phyloP scores from a whole-genome alignment of 1,140 invertebrate species.

The Ceratosolen fusciceps region DNA sequence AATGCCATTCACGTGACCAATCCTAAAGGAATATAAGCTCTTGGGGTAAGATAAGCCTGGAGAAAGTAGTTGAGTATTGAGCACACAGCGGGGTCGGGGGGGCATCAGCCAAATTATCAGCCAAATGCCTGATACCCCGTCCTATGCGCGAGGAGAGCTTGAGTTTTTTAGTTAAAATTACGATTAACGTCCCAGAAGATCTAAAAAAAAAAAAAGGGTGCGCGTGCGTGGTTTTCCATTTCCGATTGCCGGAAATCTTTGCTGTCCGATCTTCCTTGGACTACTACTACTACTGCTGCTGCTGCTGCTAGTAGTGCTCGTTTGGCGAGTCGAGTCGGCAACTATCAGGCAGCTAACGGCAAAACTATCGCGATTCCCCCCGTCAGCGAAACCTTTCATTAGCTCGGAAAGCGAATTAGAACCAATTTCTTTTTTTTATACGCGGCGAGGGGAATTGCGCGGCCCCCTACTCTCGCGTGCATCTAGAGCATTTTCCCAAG shows the following conservation, averaged over 20 bases:
- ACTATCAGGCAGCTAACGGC: neutral
- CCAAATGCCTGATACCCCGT: too few relatives aligned
- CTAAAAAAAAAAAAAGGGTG: too few relatives aligned
- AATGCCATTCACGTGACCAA: neutral
- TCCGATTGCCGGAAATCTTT: neutral
- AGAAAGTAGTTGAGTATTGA: slow-evolving; percentile 6
- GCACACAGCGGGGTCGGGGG: neutral
- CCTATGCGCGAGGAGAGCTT: too few relatives aligned
- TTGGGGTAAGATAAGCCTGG: neutral
- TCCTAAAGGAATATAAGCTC: neutral
- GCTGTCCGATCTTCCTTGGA: neutral
- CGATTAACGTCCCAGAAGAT: slow-evolving; percentile 21
- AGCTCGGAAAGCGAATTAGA: slow-evolving; percentile 35
- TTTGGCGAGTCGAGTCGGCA: too few relatives aligned
- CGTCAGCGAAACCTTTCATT: slow-evolving; percentile 41
- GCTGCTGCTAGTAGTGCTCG: too few relatives aligned
- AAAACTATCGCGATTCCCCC: neutral
- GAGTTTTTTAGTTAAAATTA: slow-evolving; percentile 9
- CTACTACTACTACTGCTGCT: too few relatives aligned
- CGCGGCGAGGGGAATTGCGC: neutral
- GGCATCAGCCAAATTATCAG: neutral
- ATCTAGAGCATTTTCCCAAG: neutral
- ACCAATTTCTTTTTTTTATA: slow-evolving; percentile 37
- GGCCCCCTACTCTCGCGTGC: neutral
- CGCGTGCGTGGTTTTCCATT: slow-evolving; percentile 8